Conservation (phyloP, 1,140 invertebrate species). For the Achatina immaculata region DNA sequence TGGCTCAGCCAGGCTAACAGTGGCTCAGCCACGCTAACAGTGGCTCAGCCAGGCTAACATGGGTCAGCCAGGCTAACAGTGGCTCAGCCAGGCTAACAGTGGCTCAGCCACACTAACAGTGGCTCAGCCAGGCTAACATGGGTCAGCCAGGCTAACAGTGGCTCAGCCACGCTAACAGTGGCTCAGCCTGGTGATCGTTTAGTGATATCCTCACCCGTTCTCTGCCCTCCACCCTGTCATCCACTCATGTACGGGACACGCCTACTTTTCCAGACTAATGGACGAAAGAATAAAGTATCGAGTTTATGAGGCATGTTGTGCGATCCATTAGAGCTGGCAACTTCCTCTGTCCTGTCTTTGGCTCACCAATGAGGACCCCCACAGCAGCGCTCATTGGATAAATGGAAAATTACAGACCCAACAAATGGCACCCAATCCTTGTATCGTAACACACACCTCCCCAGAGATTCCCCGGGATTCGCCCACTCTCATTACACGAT, state of each 20-base stretch:
- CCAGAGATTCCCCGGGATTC: not conserved
- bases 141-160: too few relatives aligned
- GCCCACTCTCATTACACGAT: constrained; percentile 31
- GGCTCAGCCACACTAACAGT: too few relatives aligned
- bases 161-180: too few relatives aligned
- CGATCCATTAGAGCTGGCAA: constrained; percentile 22
- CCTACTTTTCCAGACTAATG: not conserved
- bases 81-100: too few relatives aligned
- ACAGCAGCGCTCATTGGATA: constrained; percentile 18
- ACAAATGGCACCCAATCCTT: not conserved
- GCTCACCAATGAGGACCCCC: not conserved
- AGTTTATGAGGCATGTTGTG: not conserved
- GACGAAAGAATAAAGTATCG: not conserved
- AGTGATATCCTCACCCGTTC: not conserved
- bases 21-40: too few relatives aligned
- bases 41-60: too few relatives aligned
- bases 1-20: too few relatives aligned
- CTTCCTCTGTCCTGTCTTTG: not conserved
- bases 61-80: too few relatives aligned
- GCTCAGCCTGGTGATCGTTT: not conserved
- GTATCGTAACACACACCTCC: not conserved
- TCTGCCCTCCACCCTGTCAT: not conserved
- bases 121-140: too few relatives aligned
- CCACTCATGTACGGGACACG: not conserved
- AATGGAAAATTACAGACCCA: constrained; percentile 18